Evolutionary conservation across 2,797 vertebrate genomes (phyloP).

Genomic region (Manis javanica): DNA sequence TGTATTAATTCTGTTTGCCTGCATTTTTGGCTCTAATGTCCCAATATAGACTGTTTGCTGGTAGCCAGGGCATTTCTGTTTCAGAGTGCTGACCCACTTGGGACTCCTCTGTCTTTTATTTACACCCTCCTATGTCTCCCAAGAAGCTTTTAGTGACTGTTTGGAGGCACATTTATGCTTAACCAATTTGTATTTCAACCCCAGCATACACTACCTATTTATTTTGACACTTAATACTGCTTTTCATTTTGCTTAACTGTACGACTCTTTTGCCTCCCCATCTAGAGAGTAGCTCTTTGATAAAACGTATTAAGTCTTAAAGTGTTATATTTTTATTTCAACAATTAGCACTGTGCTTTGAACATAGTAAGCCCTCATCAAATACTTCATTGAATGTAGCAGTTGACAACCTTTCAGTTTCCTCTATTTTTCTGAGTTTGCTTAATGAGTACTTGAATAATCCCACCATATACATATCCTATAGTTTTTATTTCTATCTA

Average conservation of each 20-base stretch:
- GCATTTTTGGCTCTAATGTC: neutral
- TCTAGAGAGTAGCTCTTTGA: constrained; percentile 4
- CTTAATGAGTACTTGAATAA: neutral
- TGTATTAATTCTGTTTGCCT: neutral
- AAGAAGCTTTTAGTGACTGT: neutral
- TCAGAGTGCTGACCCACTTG: neutral
- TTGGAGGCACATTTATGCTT: neutral
- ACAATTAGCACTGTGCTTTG: neutral
- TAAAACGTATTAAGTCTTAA: neutral
- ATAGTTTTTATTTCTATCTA: neutral
- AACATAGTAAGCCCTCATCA: neutral
- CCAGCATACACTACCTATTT: neutral
- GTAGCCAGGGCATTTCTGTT: neutral
- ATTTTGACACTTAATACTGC: neutral
- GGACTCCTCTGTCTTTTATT: neutral
- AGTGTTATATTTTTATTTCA: neutral
- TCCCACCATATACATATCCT: neutral
- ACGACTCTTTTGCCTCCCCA: neutral
- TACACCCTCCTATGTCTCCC: neutral
- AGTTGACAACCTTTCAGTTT: neutral
- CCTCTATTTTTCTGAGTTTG: constrained; percentile 20
- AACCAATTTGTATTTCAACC: neutral
- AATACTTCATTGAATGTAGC: neutral
- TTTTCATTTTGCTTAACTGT: neutral
- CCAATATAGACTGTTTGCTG: neutral